phyloP scores from a whole-genome alignment of 2,888 invertebrate species.

The Acronicta aceris region DNA sequence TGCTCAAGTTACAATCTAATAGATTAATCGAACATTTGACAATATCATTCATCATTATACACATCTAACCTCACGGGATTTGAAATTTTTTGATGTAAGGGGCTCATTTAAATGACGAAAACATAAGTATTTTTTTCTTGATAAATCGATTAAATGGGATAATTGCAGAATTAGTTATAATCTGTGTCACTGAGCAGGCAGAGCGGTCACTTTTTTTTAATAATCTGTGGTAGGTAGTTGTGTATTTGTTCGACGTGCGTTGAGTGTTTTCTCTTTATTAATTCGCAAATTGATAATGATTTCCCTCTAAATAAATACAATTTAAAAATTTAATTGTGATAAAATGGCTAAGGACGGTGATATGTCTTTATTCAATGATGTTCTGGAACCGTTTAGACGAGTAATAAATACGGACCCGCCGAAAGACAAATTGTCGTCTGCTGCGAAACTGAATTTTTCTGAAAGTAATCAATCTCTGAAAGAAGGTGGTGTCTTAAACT shows the following conservation, averaged over 20 bases:
- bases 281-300: slow-evolving; percentile 32
- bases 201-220: no score
- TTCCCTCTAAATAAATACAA: slow-evolving; percentile 18
- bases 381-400: slow-evolving; percentile 84
- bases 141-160: no score
- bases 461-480: slow-evolving; percentile 82
- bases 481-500: slow-evolving; percentile 72
- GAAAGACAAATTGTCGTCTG: slow-evolving; percentile 83
- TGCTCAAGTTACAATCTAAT: no score
- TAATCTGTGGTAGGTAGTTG: neutral
- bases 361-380: slow-evolving; percentile 84
- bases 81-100: no score
- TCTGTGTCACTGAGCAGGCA: no score
- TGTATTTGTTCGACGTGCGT: slow-evolving; percentile 36
- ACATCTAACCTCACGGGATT: no score
- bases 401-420: slow-evolving; percentile 85
- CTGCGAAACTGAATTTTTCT: slow-evolving; percentile 83
- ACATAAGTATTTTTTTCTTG: no score
- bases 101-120: no score
- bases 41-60: no score
- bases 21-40: no score
- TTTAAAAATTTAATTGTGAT: slow-evolving; percentile 1
- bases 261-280: slow-evolving; percentile 15
- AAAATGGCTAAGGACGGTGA: slow-evolving; percentile 84
- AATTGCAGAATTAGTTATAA: no score